Percentiles rank a stretch among this genome's conserved stretches.
Conservation (phyloP, 2,888 invertebrate genomes). For the Hypolimnas misippus region DNA sequence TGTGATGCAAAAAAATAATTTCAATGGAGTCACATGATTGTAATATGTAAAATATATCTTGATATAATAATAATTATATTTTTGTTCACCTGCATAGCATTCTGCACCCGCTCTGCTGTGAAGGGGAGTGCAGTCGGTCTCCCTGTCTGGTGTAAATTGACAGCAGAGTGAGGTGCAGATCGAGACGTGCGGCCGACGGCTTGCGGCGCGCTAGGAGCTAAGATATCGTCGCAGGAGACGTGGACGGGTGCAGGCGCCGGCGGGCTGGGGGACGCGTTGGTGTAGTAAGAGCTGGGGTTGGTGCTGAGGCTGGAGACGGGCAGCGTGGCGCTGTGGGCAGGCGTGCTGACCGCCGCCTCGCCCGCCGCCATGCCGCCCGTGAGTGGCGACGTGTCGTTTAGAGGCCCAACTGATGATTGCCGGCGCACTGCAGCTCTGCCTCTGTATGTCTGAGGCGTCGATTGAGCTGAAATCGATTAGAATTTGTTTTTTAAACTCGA, state of each 20-base stretch:
- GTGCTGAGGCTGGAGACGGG: constrained; percentile 83
- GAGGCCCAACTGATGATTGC: constrained; percentile 85
- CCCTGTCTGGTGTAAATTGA: constrained; percentile 75
- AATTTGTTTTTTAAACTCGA: neutral
- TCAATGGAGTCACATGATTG: no score
- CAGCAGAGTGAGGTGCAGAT: constrained; percentile 78
- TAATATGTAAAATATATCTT: neutral
- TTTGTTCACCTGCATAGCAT: constrained; percentile 54
- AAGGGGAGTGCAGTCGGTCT: constrained; percentile 70
- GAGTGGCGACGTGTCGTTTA: constrained; percentile 81
- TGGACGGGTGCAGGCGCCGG: constrained; percentile 75
- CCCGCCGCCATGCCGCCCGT: constrained; percentile 66
- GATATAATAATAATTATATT: neutral
- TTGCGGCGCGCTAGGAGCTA: constrained; percentile 63
- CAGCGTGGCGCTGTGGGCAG: constrained; percentile 76
- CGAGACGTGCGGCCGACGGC: constrained; percentile 68
- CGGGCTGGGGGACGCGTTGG: constrained; percentile 85
- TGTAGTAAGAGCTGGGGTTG: constrained; percentile 84
- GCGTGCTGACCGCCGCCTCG: constrained; percentile 74
- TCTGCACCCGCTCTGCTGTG: constrained; percentile 63
- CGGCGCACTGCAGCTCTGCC: constrained; percentile 84
- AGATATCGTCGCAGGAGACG: constrained; percentile 78
- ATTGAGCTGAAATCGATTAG: constrained; percentile 82
- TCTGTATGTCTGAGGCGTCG: constrained; percentile 85
- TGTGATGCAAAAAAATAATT: constrained; percentile 47